phyloP scores from a whole-genome alignment of 2,113 vertebrate genomes.

The Diadophis punctatus region DNA sequence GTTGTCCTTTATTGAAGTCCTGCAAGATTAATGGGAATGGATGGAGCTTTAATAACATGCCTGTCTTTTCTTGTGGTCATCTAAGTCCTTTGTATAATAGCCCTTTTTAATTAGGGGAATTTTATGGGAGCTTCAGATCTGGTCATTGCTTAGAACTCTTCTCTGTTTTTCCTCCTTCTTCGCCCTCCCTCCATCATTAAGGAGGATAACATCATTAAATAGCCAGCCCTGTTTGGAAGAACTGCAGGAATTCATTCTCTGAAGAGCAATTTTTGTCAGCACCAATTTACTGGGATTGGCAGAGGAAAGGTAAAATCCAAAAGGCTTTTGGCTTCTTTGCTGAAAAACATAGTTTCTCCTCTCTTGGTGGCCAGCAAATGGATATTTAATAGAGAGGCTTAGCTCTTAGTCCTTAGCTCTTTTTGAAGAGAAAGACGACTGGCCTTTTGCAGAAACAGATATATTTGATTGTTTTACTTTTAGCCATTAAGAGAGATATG shows the following conservation, averaged over 20 bases:
- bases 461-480: neutral
- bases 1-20: neutral
- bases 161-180: neutral
- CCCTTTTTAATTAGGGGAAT: neutral
- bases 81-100: neutral
- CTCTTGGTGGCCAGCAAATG: neutral
- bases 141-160: neutral
- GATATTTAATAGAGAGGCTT: neutral
- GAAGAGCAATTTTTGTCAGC: neutral
- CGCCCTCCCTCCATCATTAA: neutral
- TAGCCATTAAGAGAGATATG: neutral
- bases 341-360: neutral
- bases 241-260: neutral
- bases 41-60: neutral
- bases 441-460: neutral
- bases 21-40: too few relatives aligned
- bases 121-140: neutral
- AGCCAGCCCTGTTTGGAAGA: neutral
- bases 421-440: neutral
- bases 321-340: neutral
- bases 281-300: neutral
- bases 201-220: neutral
- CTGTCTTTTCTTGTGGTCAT: neutral
- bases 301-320: neutral
- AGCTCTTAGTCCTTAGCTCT: neutral